Base-by-base conservation (phyloP, 2,888 invertebrate genomes). In the Hypomecis punctinalis region DNA sequence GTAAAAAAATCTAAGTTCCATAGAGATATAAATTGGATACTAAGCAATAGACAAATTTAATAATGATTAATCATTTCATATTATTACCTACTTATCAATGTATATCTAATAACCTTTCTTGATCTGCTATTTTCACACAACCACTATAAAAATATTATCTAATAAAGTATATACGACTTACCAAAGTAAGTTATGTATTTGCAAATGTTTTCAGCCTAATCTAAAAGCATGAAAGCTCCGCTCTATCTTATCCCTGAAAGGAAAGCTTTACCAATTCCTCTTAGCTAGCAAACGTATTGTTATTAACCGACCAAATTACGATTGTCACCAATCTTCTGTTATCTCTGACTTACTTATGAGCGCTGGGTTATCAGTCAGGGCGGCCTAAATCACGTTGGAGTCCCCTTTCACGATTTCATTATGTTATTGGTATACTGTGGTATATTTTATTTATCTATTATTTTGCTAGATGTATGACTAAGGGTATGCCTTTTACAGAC, bases 261-360 rank as follows among this genome's bases (percentile, higher is more conserved):
- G 2, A 35, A 48, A 61, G 56, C 56, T 58, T 58, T 48, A 63
- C 11, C 52, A 37, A n/a, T 51, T 56, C 45, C 49, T 46, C 55
- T 52, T 48, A 55, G 46, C 52, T 56, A 13, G 47, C 60, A 49
- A 54, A 60, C n/a, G 58, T 59, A 52, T 67, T 65, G 60, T 64
- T 72, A 68, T 65, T 70, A 70, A 56, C 68, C 62, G 55, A 69
- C 69, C 69, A 66, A 70, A 68, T 73, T 67, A 67, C 61, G 60
- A 69, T 64, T 62, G 63, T 67, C 63, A 60, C 61, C 42, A 70
- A 68, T 69, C 70, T 64, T 60, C 46, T 46, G 60, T 69, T 72
- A 73, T 71, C 72, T 68, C 46, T 48, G 61, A 68, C 57, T 61
- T 68, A 68, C 72, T 73, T 69, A 69, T 65, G 63, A 62, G 63